These are phyloP conservation scores for Nemoura dubitans DNA, from an alignment of 2,888 invertebrate genomes.

Conservation along the genomic window DNA sequence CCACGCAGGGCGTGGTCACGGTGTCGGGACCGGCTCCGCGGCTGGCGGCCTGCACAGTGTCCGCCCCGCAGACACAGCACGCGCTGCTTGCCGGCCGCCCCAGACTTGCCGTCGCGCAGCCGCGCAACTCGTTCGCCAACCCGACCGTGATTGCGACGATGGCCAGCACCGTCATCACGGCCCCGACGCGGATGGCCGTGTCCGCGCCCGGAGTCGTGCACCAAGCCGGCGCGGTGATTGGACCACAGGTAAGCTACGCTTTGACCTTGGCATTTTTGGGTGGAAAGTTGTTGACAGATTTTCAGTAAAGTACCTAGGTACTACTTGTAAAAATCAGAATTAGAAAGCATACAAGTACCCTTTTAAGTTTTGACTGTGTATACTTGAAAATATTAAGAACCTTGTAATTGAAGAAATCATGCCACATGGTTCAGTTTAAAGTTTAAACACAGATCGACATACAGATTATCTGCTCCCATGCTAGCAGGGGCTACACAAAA, in stretches of 20 bases:
- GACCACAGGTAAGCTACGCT: constrained; percentile 22
- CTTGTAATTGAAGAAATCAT: no score
- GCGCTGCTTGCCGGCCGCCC: constrained; percentile 18
- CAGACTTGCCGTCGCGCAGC: constrained; percentile 25
- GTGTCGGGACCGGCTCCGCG: constrained; percentile 25
- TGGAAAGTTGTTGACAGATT: neutral
- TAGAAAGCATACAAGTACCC: no score
- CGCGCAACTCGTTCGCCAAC: neutral
- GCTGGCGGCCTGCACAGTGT: neutral
- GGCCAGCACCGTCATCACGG: constrained; percentile 10
- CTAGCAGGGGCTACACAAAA: no score
- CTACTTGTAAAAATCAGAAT: no score
- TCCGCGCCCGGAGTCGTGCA: neutral
- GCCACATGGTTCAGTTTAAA: no score
- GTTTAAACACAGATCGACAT: no score
- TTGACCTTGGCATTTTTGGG: neutral
- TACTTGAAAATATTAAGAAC: no score
- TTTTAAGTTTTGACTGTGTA: no score
- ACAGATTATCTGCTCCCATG: no score
- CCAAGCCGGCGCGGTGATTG: constrained; percentile 36
- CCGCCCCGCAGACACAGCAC: neutral
- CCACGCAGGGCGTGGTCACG: constrained; percentile 36
- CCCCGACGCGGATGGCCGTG: neutral
- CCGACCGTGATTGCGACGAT: constrained; percentile 35
- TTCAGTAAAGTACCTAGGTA: no score